Evolutionary conservation across 1,140 invertebrate genomes (phyloP).

Genomic region (Pogonomyrmex californicus): DNA sequence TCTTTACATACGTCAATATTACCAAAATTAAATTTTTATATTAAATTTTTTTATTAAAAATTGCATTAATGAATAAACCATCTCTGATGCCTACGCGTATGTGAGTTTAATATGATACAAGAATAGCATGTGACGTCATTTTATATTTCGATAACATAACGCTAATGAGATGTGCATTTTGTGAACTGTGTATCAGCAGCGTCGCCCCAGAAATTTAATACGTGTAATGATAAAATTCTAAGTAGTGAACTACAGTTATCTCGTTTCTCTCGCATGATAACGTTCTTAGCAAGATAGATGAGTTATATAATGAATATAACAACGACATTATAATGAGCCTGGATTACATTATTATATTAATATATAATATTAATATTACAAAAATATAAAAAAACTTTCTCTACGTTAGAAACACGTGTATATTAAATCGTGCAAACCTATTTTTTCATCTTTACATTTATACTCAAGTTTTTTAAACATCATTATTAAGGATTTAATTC

Average conservation of each 20-base stretch:
- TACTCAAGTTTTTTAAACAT: not conserved
- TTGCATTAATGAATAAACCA: not conserved
- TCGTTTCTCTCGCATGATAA: constrained; percentile 13
- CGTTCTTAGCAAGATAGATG: not conserved
- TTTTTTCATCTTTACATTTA: not conserved
- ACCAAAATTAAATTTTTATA: not conserved
- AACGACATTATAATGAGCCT: not conserved
- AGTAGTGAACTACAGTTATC: constrained; percentile 26
- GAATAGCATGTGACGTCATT: not conserved
- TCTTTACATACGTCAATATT: not conserved
- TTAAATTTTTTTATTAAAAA: constrained; percentile 35
- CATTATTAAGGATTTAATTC: constrained; percentile 1
- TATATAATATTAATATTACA: not conserved
- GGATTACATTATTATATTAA: constrained; percentile 2
- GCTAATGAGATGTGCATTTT: constrained; percentile 45
- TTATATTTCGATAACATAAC: not conserved
- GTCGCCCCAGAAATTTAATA: constrained; percentile 15
- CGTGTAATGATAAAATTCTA: constrained; percentile 21
- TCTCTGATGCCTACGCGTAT: not conserved
- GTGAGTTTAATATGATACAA: not conserved
- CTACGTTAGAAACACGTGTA: not conserved
- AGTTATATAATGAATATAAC: constrained; percentile 24
- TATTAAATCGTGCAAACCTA: not conserved
- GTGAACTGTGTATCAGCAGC: not conserved
- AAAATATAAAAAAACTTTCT: not conserved